Evolutionary conservation across 1,140 invertebrate genomes (phyloP), one percentile per base, ranked within the genome.

Genomic region (Saccostrea echinata): DNA sequence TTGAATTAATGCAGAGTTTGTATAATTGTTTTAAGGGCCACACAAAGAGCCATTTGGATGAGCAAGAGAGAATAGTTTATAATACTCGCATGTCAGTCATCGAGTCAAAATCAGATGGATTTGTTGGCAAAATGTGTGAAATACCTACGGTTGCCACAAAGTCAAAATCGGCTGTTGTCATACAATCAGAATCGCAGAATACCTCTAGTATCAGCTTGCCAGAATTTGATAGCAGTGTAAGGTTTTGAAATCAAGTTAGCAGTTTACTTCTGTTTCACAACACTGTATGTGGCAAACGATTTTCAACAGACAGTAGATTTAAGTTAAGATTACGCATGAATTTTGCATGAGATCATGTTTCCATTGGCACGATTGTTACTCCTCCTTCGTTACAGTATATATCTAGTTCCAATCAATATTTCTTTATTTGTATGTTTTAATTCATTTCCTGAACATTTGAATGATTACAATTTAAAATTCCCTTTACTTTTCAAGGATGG

Each of bases 331-430:
- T 76, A 13, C 12, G 68, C 68, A 76, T 76, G 68, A 76, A 76
- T 76, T 30, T 76, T 76, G 68, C 68, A 76, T 76, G 68, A 76
- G 68, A 33, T 18, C 68, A 76, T 30, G 68, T 30, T 33, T 76
- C 24, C 30, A 21, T 61, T 61, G 55, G n/a, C 55, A 61, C 55
- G n/a, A 16, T 33, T 76, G 68, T 76, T 76, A 21, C 24, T 18
- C 68, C 24, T 61, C 55, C 0, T 4, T 61, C 2, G n/a, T 21
- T n/a, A 61, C 55, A 61, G 55, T 61, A n/a, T n/a, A n/a, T n/a
- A 61, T 61, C n/a, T 61, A 21, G 55, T 21, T 76, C 27, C 68
- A 76, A 35, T 76, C 68, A 30, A 76, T 76, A 76, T 76, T 76
- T 76, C 68, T 30, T 30, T 76, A 76, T 27, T 30, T 43, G 43